Conservation (phyloP, 2,797 vertebrate species). For the Myoxocephalus aenaeus region DNA sequence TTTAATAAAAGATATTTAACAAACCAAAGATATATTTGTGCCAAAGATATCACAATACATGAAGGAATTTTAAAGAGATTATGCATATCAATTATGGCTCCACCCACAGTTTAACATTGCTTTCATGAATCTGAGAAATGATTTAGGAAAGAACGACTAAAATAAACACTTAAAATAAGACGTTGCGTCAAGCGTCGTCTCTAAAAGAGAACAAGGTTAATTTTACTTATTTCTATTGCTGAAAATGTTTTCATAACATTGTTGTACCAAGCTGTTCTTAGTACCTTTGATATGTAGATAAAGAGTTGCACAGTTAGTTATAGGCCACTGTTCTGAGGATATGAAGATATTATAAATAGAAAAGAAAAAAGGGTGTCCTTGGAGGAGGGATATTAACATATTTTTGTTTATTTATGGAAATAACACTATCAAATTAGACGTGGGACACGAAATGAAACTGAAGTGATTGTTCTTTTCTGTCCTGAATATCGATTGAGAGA, state of each 20-base stretch:
- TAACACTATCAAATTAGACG: slow-evolving; percentile 50
- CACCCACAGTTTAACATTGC: slow-evolving; percentile 15
- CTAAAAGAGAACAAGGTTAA: slow-evolving; percentile 65
- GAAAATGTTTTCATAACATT: slow-evolving; percentile 73
- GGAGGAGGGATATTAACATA: slow-evolving; percentile 65
- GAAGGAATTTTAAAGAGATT: not conserved
- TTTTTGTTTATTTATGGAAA: slow-evolving; percentile 69
- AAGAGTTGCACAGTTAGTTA: slow-evolving; percentile 85
- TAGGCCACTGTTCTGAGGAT: slow-evolving; percentile 69
- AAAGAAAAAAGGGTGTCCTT: slow-evolving; percentile 54
- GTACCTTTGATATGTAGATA: slow-evolving; percentile 81
- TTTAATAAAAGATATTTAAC: slow-evolving; percentile 37
- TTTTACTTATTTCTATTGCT: slow-evolving; percentile 75
- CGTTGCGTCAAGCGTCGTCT: slow-evolving; percentile 57
- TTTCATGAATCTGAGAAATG: slow-evolving; percentile 22
- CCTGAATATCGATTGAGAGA: slow-evolving; percentile 55
- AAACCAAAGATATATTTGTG: slow-evolving; percentile 48
- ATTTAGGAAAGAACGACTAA: slow-evolving; percentile 25
- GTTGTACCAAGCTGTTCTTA: slow-evolving; percentile 79
- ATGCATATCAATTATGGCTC: not conserved
- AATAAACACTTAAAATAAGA: slow-evolving; percentile 33
- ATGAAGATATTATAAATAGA: slow-evolving; percentile 71
- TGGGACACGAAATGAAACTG: slow-evolving; percentile 35
- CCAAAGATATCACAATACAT: slow-evolving; percentile 37
- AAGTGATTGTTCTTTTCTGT: slow-evolving; percentile 65